Evolutionary conservation across 2,888 invertebrate species (phyloP), one percentile per base, ranked within the genome.

Genomic region (Drosophila sordidapex): DNA sequence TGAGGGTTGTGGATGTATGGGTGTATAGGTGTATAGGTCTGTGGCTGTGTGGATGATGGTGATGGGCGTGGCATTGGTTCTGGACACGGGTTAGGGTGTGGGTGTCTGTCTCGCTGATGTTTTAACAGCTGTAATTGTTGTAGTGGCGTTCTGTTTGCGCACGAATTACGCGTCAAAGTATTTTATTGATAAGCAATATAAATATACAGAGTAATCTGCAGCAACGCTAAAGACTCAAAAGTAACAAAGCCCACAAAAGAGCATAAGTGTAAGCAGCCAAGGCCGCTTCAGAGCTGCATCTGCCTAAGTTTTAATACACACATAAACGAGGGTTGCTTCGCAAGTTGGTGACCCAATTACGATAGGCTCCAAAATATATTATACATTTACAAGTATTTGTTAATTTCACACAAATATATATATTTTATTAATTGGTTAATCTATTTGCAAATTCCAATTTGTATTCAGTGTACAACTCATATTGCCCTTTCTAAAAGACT

Each of bases 111-210:
- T 54, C 21, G n/a, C 52, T 73, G 76, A 74, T 83, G 83, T 87
- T 46, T 86, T 89, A 81, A 89, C 89, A 90, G 75, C 79, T 82
- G 89, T 90, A 91, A 91, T 87, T 87, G 82, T 80, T 64, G 61
- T 62, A 71, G 36, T 15, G 54, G 58, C 71, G 54, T 60, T 71
- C 57, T 88, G 70, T 81, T 60, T 83, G 71, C 60, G 33, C 71
- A 79, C 74, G 79, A 81, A 68, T 79, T 65, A 69, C 25, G 56
- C n/a, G 15, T 35, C 2, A 67, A 43, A 54, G 15, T 70, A 64
- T 57, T 70, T 81, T 53, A 76, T 77, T 77, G 89, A 87, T 87
- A 87, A 89, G 83, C 54, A 68, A 74, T 62, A 65, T 69, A 73
- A 81, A 78, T 54, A 60, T 25, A 25, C 38, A 31, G 31, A 33